Evolutionary conservation across 23 tunicate species (phyloP), one percentile per base, ranked within the genome.

Genomic region (Ascidia mentula): DNA sequence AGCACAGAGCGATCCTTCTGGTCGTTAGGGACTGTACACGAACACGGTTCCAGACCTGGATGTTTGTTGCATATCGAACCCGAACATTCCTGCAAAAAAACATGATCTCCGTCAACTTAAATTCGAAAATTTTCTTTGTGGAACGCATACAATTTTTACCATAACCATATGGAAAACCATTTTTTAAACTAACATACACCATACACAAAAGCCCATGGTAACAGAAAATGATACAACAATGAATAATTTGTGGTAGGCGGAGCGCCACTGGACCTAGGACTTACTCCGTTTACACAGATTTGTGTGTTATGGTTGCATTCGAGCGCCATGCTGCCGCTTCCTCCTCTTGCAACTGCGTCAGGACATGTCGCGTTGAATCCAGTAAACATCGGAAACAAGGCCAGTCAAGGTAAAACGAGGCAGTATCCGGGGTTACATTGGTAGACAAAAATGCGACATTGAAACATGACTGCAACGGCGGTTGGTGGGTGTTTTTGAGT

Each of bases 241-340:
- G 60, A 45, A 17, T 45, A 45, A 17, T 45, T 17, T 18, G 60
- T 17, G 60, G 18, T 45, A 17, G 60, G 60, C 18, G 60, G 18
- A n/a, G n/a, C n/a, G n/a, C n/a, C n/a, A n/a, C n/a, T n/a, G n/a
- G n/a, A n/a, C n/a, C n/a, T n/a, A n/a, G n/a, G 7, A 53, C 65
- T 35, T 69, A 92, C 97, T 74, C 97, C 97, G 32, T 69, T 69
- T 40, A 72, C 33, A 75, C 97, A 92, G 36, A 87, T 79, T 69
- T 87, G 86, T 31, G 97, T 92, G 24, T 79, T 77, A 61, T 92
- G 79, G 60, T 69, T 81, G 69, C 97, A 92, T 69, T 74, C 78
- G 13, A 36, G 28, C 7, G 80, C 37, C 6, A 36, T 22, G 5
- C 85, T 84, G 28, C 59, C 78, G 45, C 80, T 82, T 6, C 37